phyloP scores from a whole-genome alignment of 2,113 vertebrate species.

The Callocephalon fimbriatum region DNA sequence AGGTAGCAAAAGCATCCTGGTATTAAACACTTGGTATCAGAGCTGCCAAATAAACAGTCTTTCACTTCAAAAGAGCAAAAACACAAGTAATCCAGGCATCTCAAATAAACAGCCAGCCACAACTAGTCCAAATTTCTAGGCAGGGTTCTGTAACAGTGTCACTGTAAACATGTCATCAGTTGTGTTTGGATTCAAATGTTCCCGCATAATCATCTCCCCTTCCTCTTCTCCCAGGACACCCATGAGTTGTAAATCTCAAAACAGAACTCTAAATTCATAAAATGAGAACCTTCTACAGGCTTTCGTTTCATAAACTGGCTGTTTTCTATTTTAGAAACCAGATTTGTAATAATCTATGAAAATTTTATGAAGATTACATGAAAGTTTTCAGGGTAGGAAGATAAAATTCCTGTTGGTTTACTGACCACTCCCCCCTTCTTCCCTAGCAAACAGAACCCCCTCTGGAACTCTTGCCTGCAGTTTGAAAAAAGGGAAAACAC shows the following conservation, averaged over 20 bases:
- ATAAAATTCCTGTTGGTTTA: neutral
- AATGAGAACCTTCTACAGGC: neutral
- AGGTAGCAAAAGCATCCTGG: neutral
- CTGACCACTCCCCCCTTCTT: neutral
- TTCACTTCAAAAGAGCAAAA: neutral
- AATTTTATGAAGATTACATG: neutral
- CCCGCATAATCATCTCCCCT: neutral
- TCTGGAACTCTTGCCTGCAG: neutral
- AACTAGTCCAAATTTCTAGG: neutral
- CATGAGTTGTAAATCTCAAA: neutral
- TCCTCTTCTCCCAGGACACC: neutral
- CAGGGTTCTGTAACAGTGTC: neutral
- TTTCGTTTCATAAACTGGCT: rapidly evolving
- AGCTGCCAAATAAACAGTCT: neutral
- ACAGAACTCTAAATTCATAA: neutral
- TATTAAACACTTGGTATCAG: neutral
- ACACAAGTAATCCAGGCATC: neutral
- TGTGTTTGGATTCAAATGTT: neutral
- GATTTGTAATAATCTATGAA: neutral
- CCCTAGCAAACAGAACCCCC: rapidly evolving
- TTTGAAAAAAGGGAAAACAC: neutral
- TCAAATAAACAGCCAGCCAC: neutral
- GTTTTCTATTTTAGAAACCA: neutral
- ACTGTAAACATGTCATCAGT: neutral
- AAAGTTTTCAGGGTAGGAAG: neutral